A percentile compares a stretch with the other conserved stretches of the same genome.
These are phyloP conservation scores for Escarpia spicata DNA, from an alignment of 2,888 invertebrate species.

Conservation along the genomic window DNA sequence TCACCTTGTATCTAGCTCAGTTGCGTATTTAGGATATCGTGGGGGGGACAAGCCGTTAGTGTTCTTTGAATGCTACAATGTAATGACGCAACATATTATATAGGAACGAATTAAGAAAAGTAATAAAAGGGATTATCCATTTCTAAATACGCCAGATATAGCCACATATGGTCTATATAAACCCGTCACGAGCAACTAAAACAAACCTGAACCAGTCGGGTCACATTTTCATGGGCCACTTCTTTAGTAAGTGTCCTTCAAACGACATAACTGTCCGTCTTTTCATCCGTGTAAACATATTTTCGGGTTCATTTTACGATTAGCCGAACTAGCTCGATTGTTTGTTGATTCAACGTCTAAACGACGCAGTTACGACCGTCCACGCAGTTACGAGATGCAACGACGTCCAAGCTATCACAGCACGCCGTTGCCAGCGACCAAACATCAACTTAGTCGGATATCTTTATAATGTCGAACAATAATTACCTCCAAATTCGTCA, in stretches of 20 bases:
- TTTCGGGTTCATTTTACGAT: not conserved
- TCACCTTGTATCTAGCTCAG: too few relatives aligned
- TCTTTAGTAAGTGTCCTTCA: not conserved
- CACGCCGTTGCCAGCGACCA: not conserved
- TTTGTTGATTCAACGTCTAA: not conserved
- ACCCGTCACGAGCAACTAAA: not conserved
- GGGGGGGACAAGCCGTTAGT: too few relatives aligned
- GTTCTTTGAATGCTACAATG: too few relatives aligned
- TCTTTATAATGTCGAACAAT: not conserved
- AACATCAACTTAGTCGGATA: not conserved
- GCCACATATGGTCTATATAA: not conserved
- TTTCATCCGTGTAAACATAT: not conserved
- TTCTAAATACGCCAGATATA: not conserved
- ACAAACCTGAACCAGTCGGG: too few relatives aligned
- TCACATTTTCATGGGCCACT: not conserved
- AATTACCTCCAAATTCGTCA: slow-evolving; percentile 10
- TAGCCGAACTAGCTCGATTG: not conserved
- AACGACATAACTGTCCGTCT: not conserved
- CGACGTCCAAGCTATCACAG: not conserved
- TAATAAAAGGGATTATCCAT: too few relatives aligned
- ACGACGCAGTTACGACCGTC: not conserved
- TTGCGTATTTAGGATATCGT: too few relatives aligned
- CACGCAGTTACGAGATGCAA: not conserved
- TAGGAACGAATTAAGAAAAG: too few relatives aligned
- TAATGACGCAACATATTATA: too few relatives aligned